phyloP scores from a whole-genome alignment of 2,797 vertebrate species.

The Galagoides demidoff region DNA sequence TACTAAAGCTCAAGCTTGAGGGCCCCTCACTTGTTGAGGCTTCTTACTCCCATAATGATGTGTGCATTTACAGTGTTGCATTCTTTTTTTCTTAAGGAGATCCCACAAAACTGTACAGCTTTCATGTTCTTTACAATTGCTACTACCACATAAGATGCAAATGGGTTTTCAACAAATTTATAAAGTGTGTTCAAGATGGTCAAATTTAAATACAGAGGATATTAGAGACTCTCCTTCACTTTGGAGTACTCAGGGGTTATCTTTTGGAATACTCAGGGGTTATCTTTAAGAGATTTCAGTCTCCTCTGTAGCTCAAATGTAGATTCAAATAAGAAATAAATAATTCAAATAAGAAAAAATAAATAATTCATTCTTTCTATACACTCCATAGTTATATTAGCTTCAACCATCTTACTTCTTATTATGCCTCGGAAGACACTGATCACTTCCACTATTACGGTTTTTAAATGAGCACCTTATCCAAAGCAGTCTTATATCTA shows the following conservation, averaged over 20 bases:
- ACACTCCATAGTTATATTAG: background rate
- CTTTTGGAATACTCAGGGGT: background rate
- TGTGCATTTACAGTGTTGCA: background rate
- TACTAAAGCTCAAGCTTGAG: background rate
- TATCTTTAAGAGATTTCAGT: background rate
- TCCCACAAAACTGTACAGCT: background rate
- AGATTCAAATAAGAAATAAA: conserved; percentile 20
- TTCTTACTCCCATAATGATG: background rate
- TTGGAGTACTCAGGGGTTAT: background rate
- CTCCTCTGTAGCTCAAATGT: background rate
- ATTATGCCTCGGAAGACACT: background rate
- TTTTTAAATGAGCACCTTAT: background rate
- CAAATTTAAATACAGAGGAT: background rate
- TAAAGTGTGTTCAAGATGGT: background rate
- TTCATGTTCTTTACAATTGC: background rate
- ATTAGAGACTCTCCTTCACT: background rate
- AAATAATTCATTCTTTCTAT: background rate
- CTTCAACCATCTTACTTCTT: background rate
- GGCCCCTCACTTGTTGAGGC: background rate
- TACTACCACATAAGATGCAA: background rate
- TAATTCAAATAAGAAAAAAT: too few relatives aligned
- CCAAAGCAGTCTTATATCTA: background rate
- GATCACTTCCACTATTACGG: background rate
- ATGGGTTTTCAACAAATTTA: background rate
- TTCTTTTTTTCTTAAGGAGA: background rate